Evolutionary conservation across 1,140 invertebrate species (phyloP).

Genomic region (Musca vetustissima): DNA sequence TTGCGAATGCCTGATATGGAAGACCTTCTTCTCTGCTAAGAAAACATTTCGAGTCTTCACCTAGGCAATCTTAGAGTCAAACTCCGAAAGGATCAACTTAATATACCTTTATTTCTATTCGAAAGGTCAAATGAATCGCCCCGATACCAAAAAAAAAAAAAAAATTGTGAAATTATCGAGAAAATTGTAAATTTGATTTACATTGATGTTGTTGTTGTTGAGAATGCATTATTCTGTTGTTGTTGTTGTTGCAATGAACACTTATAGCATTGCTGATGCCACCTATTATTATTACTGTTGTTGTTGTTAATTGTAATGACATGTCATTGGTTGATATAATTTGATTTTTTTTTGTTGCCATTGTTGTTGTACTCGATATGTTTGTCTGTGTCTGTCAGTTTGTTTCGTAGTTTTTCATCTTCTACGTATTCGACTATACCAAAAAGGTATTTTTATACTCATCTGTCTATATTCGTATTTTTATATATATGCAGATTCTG

Average conservation of each 20-base stretch:
- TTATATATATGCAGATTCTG: no score
- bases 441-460: constrained; percentile 4
- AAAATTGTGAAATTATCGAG: neutral
- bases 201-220: constrained; percentile 18
- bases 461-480: no score
- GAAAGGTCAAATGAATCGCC: no score
- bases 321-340: constrained; percentile 52
- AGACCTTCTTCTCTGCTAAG: no score
- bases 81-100: no score
- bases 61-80: no score
- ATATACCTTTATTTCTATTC: no score
- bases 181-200: constrained; percentile 21
- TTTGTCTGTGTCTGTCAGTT: neutral
- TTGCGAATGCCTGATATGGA: no score
- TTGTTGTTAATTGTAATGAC: constrained; percentile 53
- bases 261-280: neutral
- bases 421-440: constrained; percentile 9
- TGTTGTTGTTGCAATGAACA: neutral
- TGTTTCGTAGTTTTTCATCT: neutral
- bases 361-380: no score
- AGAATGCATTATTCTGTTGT: neutral
- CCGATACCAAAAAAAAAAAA: neutral
- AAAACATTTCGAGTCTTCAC: no score
- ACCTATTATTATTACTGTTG: constrained; percentile 8
- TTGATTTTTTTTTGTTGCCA: neutral